These are phyloP conservation scores for Motacilla tschutschensis DNA, from an alignment of 2,113 vertebrate species.

Conservation along the genomic window DNA sequence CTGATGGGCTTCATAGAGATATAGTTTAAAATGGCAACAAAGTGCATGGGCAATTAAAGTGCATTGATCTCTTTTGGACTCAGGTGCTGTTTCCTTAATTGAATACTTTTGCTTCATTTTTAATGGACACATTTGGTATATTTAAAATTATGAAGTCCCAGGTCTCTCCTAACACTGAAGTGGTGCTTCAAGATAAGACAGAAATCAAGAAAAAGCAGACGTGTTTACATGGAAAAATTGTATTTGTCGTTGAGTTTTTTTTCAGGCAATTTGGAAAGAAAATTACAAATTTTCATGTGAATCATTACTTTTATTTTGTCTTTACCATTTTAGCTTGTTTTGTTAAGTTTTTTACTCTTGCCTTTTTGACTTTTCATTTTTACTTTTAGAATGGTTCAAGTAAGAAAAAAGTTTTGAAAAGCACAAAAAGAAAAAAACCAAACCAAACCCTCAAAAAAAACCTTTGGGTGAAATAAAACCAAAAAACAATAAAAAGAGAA, in stretches of 20 bases:
- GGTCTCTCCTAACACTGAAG: not conserved
- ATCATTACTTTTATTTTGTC: not conserved
- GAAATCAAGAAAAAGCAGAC: not conserved
- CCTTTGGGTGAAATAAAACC: not conserved
- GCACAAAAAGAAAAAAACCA: not conserved
- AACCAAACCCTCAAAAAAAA: not conserved
- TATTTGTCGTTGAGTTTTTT: not conserved
- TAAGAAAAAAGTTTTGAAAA: not conserved
- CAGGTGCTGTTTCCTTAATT: not conserved
- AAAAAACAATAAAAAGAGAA: not conserved
- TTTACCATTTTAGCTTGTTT: not conserved
- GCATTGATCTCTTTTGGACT: not conserved
- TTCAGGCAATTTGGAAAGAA: not conserved
- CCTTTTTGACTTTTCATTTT: not conserved
- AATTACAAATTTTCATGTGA: not conserved
- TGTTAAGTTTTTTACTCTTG: not conserved
- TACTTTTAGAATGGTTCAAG: not conserved
- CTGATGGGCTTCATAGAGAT: not conserved
- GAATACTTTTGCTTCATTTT: not conserved
- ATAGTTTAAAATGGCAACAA: conserved; percentile 17
- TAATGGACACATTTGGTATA: not conserved
- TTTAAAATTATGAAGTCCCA: not conserved
- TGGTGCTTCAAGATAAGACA: not conserved
- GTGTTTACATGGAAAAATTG: not conserved
- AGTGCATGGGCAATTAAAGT: not conserved